Percentiles rank a stretch among this genome's conserved stretches.
Evolutionary conservation across 2,113 vertebrate species (phyloP).

Genomic region (Heptranchias perlo): DNA sequence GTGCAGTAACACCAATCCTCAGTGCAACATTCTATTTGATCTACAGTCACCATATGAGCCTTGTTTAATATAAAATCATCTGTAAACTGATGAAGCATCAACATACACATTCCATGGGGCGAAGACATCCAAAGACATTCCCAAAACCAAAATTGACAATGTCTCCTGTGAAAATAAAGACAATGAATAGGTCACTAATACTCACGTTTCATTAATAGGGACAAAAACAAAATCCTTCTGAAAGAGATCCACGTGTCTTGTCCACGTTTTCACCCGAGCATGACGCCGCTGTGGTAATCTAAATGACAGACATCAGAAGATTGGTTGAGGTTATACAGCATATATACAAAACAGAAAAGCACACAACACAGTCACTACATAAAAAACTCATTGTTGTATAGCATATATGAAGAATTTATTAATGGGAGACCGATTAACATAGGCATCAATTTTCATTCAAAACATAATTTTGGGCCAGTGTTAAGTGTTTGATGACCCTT

Average conservation of each 20-base stretch:
- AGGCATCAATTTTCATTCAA: neutral
- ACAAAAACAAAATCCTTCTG: constrained; percentile 98
- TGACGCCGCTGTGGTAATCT: constrained; percentile 92
- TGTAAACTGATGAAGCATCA: neutral
- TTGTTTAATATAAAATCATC: neutral
- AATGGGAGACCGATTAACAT: neutral
- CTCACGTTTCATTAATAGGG: constrained; percentile 98
- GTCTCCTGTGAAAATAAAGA: neutral
- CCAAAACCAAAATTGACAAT: neutral
- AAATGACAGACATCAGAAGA: constrained; percentile 43
- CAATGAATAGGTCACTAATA: constrained; percentile 42
- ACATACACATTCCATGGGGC: no score
- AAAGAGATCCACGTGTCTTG: constrained; percentile 92
- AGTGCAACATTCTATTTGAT: neutral
- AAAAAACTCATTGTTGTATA: neutral
- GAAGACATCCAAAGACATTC: neutral
- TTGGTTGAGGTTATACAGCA: constrained; percentile 20
- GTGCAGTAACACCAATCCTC: neutral
- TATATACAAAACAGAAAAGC: neutral
- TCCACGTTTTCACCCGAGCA: constrained; percentile 95
- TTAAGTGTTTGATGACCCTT: neutral
- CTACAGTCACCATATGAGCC: neutral
- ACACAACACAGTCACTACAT: neutral
- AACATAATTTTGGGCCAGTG: neutral
- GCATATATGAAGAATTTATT: neutral